These are phyloP conservation scores for Xenopus borealis DNA, from an alignment of 2,113 vertebrate genomes.

Conservation along the genomic window DNA sequence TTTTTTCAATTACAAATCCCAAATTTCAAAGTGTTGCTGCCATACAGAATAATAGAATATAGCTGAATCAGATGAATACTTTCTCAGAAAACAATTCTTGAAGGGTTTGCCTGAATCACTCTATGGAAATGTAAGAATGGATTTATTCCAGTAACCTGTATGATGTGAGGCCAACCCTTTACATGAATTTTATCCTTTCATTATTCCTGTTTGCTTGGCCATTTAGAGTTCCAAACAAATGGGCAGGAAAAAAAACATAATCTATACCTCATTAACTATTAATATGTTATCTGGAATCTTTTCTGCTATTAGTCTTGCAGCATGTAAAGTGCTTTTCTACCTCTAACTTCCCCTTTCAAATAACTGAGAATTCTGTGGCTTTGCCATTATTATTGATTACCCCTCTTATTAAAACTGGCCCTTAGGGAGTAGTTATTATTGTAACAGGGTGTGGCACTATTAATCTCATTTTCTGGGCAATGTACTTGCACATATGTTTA, in stretches of 20 bases:
- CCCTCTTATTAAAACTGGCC: background rate
- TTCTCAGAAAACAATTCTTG: too few relatives aligned
- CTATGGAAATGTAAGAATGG: too few relatives aligned
- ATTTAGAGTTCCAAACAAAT: background rate
- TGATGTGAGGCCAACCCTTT: too few relatives aligned
- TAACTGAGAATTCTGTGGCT: background rate
- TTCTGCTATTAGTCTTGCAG: background rate
- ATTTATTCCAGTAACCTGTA: too few relatives aligned
- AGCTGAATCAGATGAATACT: too few relatives aligned
- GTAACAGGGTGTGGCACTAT: background rate
- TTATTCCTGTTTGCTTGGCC: background rate
- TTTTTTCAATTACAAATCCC: too few relatives aligned
- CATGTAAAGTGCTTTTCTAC: background rate
- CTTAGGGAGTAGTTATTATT: background rate
- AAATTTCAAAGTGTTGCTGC: too few relatives aligned
- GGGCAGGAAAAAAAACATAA: background rate
- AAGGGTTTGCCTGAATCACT: too few relatives aligned
- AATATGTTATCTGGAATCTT: background rate
- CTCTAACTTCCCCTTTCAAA: background rate
- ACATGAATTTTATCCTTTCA: background rate
- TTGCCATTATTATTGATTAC: background rate
- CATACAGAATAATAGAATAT: too few relatives aligned
- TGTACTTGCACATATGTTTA: too few relatives aligned
- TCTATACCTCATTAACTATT: constrained; percentile 5
- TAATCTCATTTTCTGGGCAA: too few relatives aligned